Percentiles rank a stretch among this genome's conserved stretches.
phyloP scores from a whole-genome alignment of 2,888 invertebrate genomes.

The Agrilus biguttatus region DNA sequence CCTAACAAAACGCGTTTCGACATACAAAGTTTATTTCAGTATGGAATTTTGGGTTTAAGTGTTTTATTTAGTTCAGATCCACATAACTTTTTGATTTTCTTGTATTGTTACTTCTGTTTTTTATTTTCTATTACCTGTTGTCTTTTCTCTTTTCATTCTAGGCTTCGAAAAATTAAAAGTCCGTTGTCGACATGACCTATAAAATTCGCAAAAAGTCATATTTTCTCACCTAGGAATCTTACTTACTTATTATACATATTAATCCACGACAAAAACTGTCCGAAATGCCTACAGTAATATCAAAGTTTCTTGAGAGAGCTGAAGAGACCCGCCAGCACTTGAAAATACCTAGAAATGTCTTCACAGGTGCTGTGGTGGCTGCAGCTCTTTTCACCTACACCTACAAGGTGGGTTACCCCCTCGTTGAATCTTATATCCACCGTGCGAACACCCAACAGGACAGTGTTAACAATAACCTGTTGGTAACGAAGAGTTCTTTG shows the following conservation, averaged over 20 bases:
- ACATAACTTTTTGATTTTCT: too few relatives aligned
- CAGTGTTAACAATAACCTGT: conserved; percentile 26
- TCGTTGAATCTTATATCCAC: conserved; percentile 32
- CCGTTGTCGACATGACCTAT: too few relatives aligned
- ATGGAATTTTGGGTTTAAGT: too few relatives aligned
- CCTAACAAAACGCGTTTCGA: too few relatives aligned
- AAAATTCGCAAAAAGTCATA: too few relatives aligned
- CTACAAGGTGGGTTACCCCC: conserved; percentile 47
- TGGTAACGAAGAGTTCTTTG: conserved; percentile 12
- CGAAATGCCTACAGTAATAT: conserved; percentile 45
- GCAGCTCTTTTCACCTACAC: conserved; percentile 40
- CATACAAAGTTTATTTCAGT: too few relatives aligned
- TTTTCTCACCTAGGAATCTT: too few relatives aligned
- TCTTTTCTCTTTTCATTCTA: too few relatives aligned
- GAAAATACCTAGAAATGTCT: conserved; percentile 38
- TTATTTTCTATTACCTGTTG: too few relatives aligned
- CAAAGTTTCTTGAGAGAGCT: conserved; percentile 47
- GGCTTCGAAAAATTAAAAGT: too few relatives aligned
- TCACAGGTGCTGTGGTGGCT: conserved; percentile 47
- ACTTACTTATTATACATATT: too few relatives aligned
- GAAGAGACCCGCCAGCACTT: conserved; percentile 37
- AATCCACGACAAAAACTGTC: not conserved
- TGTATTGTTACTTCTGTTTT: not conserved
- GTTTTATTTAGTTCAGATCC: too few relatives aligned
- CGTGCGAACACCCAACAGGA: conserved; percentile 23